These are phyloP conservation scores for Ahaetulla prasina DNA, from an alignment of 2,113 vertebrate genomes.

Conservation along the genomic window DNA sequence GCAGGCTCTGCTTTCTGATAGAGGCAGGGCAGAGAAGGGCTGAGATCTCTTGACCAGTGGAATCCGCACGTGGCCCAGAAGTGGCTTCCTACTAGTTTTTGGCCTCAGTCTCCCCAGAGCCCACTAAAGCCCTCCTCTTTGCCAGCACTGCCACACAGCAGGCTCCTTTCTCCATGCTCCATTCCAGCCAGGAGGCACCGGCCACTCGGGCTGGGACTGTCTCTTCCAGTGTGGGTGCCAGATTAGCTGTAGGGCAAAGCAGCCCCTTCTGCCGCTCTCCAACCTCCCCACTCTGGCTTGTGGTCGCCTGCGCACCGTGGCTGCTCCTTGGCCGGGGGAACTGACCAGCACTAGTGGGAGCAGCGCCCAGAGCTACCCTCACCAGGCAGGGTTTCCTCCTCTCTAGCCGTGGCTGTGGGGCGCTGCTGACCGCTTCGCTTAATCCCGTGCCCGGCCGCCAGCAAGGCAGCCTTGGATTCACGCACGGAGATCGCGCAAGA, in stretches of 20 bases:
- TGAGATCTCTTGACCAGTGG: not conserved
- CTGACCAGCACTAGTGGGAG: too few relatives aligned
- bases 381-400: not conserved
- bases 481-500: not conserved
- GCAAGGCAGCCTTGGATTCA: not conserved
- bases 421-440: not conserved
- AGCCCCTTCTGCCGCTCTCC: too few relatives aligned
- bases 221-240: not conserved
- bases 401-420: not conserved
- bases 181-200: not conserved
- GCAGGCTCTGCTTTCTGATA: not conserved
- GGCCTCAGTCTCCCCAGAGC: not conserved
- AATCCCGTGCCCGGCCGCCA: not conserved
- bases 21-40: not conserved
- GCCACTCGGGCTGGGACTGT: not conserved
- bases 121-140: not conserved
- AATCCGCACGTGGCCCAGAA: too few relatives aligned
- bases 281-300: not conserved
- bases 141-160: not conserved
- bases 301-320: not conserved
- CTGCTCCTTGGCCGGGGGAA: not conserved
- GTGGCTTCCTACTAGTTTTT: not conserved
- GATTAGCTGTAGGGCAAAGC: not conserved
- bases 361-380: not conserved
- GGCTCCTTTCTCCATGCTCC: not conserved